Conservation (phyloP, 2,888 invertebrate species). For the Melanargia galathea region DNA sequence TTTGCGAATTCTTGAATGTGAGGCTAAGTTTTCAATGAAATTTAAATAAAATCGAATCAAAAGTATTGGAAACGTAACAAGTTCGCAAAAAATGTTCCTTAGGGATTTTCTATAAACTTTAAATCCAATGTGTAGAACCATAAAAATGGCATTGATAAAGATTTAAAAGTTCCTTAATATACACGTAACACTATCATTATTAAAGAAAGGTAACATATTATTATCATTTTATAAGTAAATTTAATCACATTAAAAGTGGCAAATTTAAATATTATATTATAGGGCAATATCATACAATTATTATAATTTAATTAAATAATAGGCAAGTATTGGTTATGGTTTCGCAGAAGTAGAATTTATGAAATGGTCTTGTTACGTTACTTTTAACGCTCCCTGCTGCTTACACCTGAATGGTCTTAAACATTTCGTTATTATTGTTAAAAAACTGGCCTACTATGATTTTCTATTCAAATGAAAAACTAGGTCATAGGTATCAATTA, state of each 20-base stretch:
- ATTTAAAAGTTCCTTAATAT: constrained; percentile 1
- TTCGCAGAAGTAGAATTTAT: neutral
- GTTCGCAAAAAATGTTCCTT: neutral
- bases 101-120: neutral
- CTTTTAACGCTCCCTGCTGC: neutral
- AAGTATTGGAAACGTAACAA: neutral
- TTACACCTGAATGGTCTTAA: neutral
- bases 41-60: neutral
- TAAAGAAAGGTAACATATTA: constrained; percentile 3
- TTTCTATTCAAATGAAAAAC: neutral
- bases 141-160: constrained; percentile 1
- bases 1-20: neutral
- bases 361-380: neutral
- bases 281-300: neutral
- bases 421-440: neutral
- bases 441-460: neutral
- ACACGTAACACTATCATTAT: constrained; percentile 15
- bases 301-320: neutral
- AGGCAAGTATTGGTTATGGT: neutral
- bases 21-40: neutral
- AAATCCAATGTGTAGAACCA: neutral
- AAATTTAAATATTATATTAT: neutral
- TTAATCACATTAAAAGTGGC: neutral
- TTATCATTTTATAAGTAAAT: neutral
- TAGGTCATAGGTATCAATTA: too few species aligned